Conservation (phyloP, 2,797 vertebrate genomes). For the Acanthis flammea region DNA sequence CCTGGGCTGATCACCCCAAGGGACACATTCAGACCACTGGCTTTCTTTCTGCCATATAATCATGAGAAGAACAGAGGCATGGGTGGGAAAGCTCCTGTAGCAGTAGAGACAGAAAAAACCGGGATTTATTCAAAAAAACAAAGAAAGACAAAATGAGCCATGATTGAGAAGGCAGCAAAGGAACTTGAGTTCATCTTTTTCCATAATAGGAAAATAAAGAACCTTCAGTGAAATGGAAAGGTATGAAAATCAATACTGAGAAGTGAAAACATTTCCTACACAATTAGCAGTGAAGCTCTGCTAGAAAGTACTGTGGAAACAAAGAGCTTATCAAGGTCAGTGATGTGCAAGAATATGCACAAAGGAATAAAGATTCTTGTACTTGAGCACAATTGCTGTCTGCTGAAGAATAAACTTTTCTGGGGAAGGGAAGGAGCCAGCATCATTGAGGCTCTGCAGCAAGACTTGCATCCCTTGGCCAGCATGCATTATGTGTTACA, state of each 20-base stretch:
- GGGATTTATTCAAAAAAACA: background rate
- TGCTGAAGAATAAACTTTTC: background rate
- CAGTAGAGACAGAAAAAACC: background rate
- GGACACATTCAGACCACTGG: background rate
- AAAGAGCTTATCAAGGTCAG: background rate
- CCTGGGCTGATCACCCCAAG: background rate
- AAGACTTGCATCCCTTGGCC: background rate
- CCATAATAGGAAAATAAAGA: background rate
- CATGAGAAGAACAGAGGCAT: background rate
- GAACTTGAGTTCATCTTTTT: background rate
- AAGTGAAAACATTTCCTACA: background rate
- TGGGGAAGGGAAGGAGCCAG: background rate
- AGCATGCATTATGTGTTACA: accelerated
- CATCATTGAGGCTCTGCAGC: background rate
- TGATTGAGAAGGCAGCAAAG: background rate
- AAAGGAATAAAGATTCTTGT: background rate
- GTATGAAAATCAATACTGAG: background rate
- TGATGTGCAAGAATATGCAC: background rate
- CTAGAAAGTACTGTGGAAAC: background rate
- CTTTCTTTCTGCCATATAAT: background rate
- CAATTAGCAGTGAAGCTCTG: background rate
- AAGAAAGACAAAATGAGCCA: background rate
- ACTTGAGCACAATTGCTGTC: background rate
- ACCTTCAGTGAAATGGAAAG: background rate
- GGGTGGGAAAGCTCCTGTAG: background rate